Conservation (phyloP, 2,888 invertebrate genomes). For the Chrysotoxum bicinctum region DNA sequence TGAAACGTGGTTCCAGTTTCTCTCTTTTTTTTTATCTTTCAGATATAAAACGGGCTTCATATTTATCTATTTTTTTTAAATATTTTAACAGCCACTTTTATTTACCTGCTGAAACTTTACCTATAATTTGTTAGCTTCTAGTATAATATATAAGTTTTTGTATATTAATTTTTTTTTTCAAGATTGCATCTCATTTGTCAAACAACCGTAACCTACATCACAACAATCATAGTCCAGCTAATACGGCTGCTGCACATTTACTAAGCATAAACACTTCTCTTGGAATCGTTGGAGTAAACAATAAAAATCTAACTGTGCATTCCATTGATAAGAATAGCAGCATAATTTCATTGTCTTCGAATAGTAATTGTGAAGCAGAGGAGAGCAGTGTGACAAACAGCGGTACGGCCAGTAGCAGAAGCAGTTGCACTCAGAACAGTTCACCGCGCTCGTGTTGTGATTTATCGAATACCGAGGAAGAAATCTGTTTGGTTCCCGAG, state of each 20-base stretch:
- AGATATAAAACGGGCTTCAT: background rate
- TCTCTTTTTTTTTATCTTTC: background rate
- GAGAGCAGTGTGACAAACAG: conserved; percentile 73
- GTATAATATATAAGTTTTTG: background rate
- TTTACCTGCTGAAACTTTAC: background rate
- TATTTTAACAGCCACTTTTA: background rate
- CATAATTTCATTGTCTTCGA: conserved; percentile 83
- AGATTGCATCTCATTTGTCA: conserved; percentile 59
- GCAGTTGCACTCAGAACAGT: conserved; percentile 66
- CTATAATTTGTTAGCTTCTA: background rate
- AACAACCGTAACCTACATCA: conserved; percentile 51
- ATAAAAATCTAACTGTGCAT: conserved; percentile 47
- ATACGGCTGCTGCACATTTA: conserved; percentile 37
- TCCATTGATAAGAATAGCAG: conserved; percentile 81
- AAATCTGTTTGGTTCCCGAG: conserved; percentile 91
- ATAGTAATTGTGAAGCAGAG: conserved; percentile 77
- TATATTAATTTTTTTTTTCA: conserved; percentile 1
- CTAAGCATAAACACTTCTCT: conserved; percentile 49
- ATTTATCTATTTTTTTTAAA: background rate
- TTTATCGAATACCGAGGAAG: conserved; percentile 81
- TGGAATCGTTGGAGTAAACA: conserved; percentile 48
- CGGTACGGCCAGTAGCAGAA: conserved; percentile 73
- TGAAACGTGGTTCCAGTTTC: background rate
- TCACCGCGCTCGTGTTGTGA: conserved; percentile 73
- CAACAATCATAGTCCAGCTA: conserved; percentile 41